These are phyloP conservation scores for Hirudo medicinalis DNA, from an alignment of 1,140 invertebrate species.

Conservation along the genomic window DNA sequence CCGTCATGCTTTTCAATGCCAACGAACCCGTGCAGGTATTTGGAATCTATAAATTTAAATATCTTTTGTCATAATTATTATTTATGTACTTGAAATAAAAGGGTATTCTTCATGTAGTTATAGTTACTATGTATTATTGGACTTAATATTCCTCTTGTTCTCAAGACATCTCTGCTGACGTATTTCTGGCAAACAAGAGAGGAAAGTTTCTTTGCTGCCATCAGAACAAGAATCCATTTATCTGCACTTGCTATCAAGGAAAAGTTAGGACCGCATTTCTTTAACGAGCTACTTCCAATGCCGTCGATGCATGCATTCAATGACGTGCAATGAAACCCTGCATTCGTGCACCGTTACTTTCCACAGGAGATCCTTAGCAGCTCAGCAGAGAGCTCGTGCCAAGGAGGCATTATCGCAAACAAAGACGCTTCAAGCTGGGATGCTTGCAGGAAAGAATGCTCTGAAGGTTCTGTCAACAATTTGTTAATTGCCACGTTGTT, in stretches of 20 bases:
- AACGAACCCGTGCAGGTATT: slow-evolving; percentile 38
- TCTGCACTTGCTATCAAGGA: slow-evolving; percentile 32
- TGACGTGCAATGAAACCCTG: too few species aligned
- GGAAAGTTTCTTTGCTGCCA: slow-evolving; percentile 41
- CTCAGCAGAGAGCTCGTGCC: slow-evolving; percentile 34
- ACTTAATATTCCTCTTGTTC: neutral
- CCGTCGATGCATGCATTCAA: too few species aligned
- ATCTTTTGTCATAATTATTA: too few species aligned
- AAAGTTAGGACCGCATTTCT: neutral
- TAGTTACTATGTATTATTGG: too few species aligned
- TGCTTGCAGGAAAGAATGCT: slow-evolving; percentile 34
- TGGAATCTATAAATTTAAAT: too few species aligned
- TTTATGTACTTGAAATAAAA: too few species aligned
- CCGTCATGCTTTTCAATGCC: slow-evolving; percentile 40
- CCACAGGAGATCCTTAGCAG: slow-evolving; percentile 33
- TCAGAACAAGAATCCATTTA: slow-evolving; percentile 36
- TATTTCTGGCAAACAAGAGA: slow-evolving; percentile 39
- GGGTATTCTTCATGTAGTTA: too few species aligned
- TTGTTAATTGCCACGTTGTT: neutral
- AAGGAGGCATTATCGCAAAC: slow-evolving; percentile 33
- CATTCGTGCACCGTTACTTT: too few species aligned
- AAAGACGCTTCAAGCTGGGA: slow-evolving; percentile 26
- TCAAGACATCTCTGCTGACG: slow-evolving; percentile 27
- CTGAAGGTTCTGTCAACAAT: slow-evolving; percentile 29
- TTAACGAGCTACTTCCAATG: neutral